Base-by-base conservation (phyloP, 2,113 vertebrate species). In the Oncorhynchus clarkii region DNA sequence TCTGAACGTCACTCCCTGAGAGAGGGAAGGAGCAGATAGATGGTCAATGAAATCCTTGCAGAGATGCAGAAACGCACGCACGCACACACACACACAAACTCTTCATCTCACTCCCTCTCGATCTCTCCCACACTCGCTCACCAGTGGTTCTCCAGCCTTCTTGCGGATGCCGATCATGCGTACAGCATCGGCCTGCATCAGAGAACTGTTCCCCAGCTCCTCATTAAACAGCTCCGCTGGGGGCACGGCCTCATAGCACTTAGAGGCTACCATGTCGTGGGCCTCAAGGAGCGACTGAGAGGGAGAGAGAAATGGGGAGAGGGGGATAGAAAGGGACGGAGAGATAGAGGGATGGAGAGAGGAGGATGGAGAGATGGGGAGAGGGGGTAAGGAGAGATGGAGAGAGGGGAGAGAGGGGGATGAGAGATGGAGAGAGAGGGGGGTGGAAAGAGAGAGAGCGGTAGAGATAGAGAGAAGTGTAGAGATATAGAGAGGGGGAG, bases 141-240 rank as follows among this genome's bases (percentile, higher is more conserved):
- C 98, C 95, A 99, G 83, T 0, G 98, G 97, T 78, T 99, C 98
- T 67, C 96, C 96, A 12, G 96, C 97, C 92, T 95, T 97, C 93
- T 99, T 99, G 88, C 96, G 95, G 92, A 99, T 99, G 79, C 98
- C 97, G 78, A 99, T 97, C 93, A 99, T 99, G 84, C 98, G 95
- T 84, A 99, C 97, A 22, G 97, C 97, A 79, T 99, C 97, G 0
- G 96, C 96, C 49, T 97, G 96, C 91, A 98, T 92, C 75, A 96
- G 89, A 45, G 97, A 96, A 67, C 27, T 92, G 86, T 91, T 93
- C 62, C 89, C 88, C 14, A 93, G 86, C 11, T 93, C 93, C 27
- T 95, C 94, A 77, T 96, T 96, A 86, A 93, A 88, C 71, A 90
- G 90, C 89, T 97, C 95, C 14, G 94, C 88, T 11, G 95, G 95